Percentiles rank a stretch among this genome's conserved stretches.
Evolutionary conservation across 2,888 invertebrate species (phyloP).

Genomic region (Thereva unica): DNA sequence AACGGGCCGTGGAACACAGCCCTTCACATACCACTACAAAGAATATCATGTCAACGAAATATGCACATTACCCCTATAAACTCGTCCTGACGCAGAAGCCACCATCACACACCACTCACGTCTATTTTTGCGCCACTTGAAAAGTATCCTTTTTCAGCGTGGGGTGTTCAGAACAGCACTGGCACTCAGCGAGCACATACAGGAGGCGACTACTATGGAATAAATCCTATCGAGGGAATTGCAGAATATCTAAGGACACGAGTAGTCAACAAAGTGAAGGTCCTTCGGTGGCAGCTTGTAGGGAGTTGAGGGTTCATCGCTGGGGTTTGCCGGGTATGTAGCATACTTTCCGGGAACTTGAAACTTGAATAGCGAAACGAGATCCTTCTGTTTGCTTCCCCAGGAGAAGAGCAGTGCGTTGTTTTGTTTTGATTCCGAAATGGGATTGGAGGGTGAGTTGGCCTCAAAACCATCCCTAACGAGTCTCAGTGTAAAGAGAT

Average conservation of each 20-base stretch:
- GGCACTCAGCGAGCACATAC: slow-evolving; percentile 30
- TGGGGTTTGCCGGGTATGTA: neutral
- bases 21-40: slow-evolving; percentile 9
- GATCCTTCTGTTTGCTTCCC: slow-evolving; percentile 35
- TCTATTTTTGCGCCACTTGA: slow-evolving; percentile 13
- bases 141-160: slow-evolving; percentile 32
- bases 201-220: neutral
- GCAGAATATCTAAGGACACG: slow-evolving; percentile 10
- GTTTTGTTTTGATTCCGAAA: slow-evolving; percentile 31
- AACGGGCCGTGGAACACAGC: neutral
- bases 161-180: slow-evolving; percentile 22
- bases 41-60: slow-evolving; percentile 22
- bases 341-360: slow-evolving; percentile 32
- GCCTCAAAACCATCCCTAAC: slow-evolving; percentile 4
- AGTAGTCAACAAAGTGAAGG: neutral
- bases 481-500: too few species aligned
- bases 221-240: slow-evolving; percentile 21
- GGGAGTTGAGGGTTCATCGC: slow-evolving; percentile 15
- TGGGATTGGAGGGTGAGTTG: slow-evolving; percentile 17
- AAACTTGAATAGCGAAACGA: slow-evolving; percentile 36
- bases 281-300: slow-evolving; percentile 5
- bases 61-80: slow-evolving; percentile 15
- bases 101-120: neutral
- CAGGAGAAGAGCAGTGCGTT: slow-evolving; percentile 15
- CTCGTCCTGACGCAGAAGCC: slow-evolving; percentile 22